A percentile compares a stretch with the other conserved stretches of the same genome.
Evolutionary conservation across 2,888 invertebrate genomes (phyloP).

Genomic region (Lutraria lutraria): DNA sequence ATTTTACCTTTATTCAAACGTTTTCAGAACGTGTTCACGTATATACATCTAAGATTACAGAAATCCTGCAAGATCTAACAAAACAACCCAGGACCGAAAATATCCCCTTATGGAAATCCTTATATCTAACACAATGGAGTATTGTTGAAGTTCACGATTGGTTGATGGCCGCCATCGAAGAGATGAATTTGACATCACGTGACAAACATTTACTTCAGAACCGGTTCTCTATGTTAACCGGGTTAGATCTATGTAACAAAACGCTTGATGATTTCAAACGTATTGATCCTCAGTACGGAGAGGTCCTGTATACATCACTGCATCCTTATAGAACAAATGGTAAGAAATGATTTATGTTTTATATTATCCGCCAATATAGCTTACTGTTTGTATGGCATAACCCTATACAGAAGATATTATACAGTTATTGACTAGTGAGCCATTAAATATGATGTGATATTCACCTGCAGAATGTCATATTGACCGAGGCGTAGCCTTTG

Average conservation of each 20-base stretch:
- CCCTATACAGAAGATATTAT: too few species aligned
- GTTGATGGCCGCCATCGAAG: constrained; percentile 33
- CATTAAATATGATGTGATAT: too few species aligned
- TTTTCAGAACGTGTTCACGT: constrained; percentile 14
- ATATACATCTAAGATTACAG: constrained; percentile 15
- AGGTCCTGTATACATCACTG: constrained; percentile 24
- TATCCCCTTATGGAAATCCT: constrained; percentile 44
- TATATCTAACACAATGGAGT: constrained; percentile 47
- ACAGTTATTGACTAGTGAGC: too few species aligned
- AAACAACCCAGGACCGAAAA: not conserved
- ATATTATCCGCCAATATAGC: not conserved
- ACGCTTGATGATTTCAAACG: constrained; percentile 33
- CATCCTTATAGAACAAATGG: not conserved
- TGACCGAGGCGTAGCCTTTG: too few species aligned
- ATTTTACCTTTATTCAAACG: not conserved
- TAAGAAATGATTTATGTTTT: not conserved
- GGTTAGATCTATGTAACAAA: constrained; percentile 31
- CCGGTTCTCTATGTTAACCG: constrained; percentile 24
- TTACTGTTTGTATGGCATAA: too few species aligned
- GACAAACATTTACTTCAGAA: constrained; percentile 4
- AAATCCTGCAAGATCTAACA: not conserved
- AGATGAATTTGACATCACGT: constrained; percentile 37
- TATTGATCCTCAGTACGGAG: constrained; percentile 20
- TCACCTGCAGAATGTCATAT: too few species aligned
- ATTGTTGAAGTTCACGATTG: constrained; percentile 45